These are phyloP conservation scores for Ichneumon xanthorius DNA, from an alignment of 2,888 invertebrate species.

Conservation along the genomic window DNA sequence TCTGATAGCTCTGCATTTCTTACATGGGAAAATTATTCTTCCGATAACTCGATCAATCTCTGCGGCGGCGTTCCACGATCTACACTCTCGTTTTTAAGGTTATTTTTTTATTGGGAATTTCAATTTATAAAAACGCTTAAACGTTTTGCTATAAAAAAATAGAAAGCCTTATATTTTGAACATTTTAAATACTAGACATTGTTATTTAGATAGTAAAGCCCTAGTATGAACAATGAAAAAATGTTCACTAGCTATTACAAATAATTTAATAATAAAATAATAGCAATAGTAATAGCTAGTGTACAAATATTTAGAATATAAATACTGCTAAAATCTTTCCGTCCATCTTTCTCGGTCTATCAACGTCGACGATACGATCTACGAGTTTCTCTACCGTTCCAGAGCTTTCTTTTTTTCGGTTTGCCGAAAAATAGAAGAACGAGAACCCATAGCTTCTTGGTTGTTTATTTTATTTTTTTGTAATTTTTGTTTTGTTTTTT, in stretches of 20 bases:
- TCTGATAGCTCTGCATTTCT: not conserved
- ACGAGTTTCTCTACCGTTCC: not conserved
- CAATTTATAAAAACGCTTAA: not conserved
- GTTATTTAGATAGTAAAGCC: no score
- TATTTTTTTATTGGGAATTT: not conserved
- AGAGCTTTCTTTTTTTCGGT: constrained; percentile 21
- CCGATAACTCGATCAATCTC: not conserved
- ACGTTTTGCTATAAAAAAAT: no score
- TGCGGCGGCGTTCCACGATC: not conserved
- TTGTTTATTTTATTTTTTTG: constrained; percentile 27
- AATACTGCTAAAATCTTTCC: not conserved
- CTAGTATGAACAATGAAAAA: not conserved
- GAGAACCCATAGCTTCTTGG: constrained; percentile 18
- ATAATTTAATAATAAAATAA: not conserved
- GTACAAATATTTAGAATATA: not conserved
- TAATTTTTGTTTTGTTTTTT: not conserved
- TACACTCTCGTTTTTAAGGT: no score
- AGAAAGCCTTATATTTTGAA: no score
- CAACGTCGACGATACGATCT: not conserved
- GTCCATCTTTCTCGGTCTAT: not conserved
- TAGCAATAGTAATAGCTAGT: no score
- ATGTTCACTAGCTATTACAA: not conserved
- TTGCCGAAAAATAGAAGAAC: constrained; percentile 35
- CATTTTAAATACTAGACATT: no score
- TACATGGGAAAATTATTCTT: not conserved